These are phyloP conservation scores for Pasiphila rectangulata DNA, from an alignment of 2,888 invertebrate genomes.

Conservation along the genomic window DNA sequence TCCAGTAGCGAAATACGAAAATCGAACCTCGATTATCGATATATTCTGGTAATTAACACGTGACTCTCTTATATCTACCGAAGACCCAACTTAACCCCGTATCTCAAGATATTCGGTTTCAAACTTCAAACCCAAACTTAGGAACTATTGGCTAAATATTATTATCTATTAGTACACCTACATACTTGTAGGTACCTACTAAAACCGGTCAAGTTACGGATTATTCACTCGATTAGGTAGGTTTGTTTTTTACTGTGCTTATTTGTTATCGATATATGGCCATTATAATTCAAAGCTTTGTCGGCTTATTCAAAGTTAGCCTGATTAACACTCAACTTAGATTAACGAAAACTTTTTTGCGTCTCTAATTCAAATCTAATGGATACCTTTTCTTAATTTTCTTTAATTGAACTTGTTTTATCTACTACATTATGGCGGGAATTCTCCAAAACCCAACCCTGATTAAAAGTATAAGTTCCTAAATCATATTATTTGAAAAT, in stretches of 20 bases:
- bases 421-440: too few species aligned
- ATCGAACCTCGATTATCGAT: constrained; percentile 4
- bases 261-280: too few species aligned
- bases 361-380: too few species aligned
- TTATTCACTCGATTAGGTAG: neutral
- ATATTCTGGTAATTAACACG: constrained; percentile 14
- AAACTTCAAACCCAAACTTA: constrained; percentile 18
- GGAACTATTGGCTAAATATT: constrained; percentile 21
- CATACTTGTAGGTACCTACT: neutral
- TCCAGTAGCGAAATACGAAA: constrained; percentile 4
- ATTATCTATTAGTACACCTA: constrained; percentile 14
- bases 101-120: constrained; percentile 19
- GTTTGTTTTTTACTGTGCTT: neutral
- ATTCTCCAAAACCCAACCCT: too few species aligned
- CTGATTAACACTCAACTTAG: too few species aligned
- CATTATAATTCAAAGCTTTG: too few species aligned
- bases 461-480: too few species aligned
- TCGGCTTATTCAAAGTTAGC: too few species aligned
- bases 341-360: too few species aligned
- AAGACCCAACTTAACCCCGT: constrained; percentile 20
- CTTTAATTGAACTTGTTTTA: too few species aligned
- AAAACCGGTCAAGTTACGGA: neutral
- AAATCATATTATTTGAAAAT: too few species aligned
- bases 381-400: too few species aligned
- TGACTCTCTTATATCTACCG: constrained; percentile 19